Base-by-base conservation (phyloP, 2,888 invertebrate genomes). In the Piscicola geometra region DNA sequence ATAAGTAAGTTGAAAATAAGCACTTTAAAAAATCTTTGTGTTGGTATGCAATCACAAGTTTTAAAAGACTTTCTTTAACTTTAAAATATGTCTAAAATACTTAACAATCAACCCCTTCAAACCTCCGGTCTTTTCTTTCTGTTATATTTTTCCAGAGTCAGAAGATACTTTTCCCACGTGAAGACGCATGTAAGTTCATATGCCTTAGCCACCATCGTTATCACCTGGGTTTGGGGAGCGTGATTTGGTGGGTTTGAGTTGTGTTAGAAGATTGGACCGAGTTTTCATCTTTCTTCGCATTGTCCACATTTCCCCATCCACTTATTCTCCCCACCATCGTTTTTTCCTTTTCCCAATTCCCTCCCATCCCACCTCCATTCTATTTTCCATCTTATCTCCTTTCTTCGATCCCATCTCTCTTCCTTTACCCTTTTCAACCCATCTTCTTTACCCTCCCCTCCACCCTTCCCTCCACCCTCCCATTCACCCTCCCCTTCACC, bases 81-180 rank as follows among this genome's bases (percentile, higher is more conserved):
- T n/a, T n/a, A n/a, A n/a, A n/a, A n/a, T n/a, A n/a, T n/a, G n/a
- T n/a, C n/a, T n/a, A n/a, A 41, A 41, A 41, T 41, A 41, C 41
- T n/a, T n/a, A 41, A 41, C 9, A 41, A 41, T 5, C 41, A 41
- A 9, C 15, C 15, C 15, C n/a, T 5, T 25, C 60, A 47, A 21
- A 56, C 60, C 60, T 56, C 60, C 21, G 60, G 60, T 9, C 15
- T 9, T 25, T 56, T 56, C 3, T 9, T 56, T 9, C n/a, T 18
- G 60, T 56, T 56, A n/a, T 56, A 56, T 56, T 56, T 56, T 25
- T 56, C 60, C 21, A 56, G 60, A 3, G 60, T 56, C n/a, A 56
- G 60, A 18, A 56, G 60, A 25, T 56, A 56, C n/a, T 56, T 56
- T 56, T 56, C 60, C 60, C 60, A 56, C n/a, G 60, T 56, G n/a